Conservation (phyloP, 2,113 vertebrate species). For the Neoarius graeffei region DNA sequence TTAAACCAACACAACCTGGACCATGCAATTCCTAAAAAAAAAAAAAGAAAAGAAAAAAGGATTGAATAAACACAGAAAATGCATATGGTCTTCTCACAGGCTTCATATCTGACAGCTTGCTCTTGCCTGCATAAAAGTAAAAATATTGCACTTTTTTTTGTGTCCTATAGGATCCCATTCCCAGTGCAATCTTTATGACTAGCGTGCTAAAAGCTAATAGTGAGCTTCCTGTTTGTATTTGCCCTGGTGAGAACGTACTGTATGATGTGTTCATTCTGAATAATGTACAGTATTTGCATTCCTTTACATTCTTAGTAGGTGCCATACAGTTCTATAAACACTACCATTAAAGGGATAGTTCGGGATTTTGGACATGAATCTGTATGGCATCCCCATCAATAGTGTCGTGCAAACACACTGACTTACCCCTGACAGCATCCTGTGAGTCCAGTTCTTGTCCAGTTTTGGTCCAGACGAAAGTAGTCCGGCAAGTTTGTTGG, state of each 20-base stretch:
- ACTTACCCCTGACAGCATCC: no score
- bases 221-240: neutral
- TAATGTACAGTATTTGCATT: neutral
- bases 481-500: no score
- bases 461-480: no score
- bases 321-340: neutral
- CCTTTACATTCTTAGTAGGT: neutral
- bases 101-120: neutral
- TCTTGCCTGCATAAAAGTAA: neutral
- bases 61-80: neutral
- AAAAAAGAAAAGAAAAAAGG: no score
- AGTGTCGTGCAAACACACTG: no score
- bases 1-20: neutral
- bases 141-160: neutral
- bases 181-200: neutral
- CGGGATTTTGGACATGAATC: no score
- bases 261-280: no score
- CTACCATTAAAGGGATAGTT: no score
- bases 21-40: neutral
- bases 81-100: neutral
- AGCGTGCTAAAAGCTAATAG: neutral
- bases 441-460: no score
- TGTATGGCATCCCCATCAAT: no score
- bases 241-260: neutral
- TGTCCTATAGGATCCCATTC: neutral